Conservation (phyloP, 2,888 invertebrate species). For the Caenorhabditis parvicauda region DNA sequence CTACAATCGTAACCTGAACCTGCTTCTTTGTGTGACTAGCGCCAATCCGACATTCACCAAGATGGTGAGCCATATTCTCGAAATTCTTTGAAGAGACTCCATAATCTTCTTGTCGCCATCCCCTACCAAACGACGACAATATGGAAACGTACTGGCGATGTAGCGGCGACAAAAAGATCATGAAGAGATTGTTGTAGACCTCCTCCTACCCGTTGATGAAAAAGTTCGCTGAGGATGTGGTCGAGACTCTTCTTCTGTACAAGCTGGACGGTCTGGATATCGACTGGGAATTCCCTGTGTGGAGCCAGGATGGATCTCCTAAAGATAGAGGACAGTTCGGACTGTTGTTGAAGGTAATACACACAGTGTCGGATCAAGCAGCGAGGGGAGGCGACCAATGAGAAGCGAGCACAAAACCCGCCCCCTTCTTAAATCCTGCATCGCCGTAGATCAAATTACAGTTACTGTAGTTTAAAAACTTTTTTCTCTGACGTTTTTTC, state of each 20-base stretch:
- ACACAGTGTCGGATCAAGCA: no score
- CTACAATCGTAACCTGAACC: no score
- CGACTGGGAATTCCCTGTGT: constrained; percentile 60
- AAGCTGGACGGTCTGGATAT: constrained; percentile 52
- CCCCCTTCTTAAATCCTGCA: no score
- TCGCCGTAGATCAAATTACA: no score
- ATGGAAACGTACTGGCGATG: background rate
- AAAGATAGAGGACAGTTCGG: constrained; percentile 34
- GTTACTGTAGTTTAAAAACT: no score
- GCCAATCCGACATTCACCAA: constrained; percentile 18
- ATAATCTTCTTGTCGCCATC: background rate
- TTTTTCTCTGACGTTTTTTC: no score
- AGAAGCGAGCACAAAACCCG: no score
- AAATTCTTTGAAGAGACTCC: background rate
- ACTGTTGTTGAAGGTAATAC: constrained; percentile 31
- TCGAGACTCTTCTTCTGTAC: constrained; percentile 11
- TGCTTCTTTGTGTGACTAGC: constrained; percentile 26
- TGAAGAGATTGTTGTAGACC: constrained; percentile 14
- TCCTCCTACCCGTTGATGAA: constrained; percentile 13
- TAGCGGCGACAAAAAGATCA: background rate
- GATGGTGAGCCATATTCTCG: constrained; percentile 16
- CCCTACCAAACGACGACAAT: background rate
- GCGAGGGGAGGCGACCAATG: no score
- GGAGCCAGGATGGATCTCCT: constrained; percentile 43
- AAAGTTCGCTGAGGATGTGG: constrained; percentile 12